A percentile compares a stretch with the other conserved stretches of the same genome.
Evolutionary conservation across 2,888 invertebrate genomes (phyloP).

Genomic region (Buathra laborator): DNA sequence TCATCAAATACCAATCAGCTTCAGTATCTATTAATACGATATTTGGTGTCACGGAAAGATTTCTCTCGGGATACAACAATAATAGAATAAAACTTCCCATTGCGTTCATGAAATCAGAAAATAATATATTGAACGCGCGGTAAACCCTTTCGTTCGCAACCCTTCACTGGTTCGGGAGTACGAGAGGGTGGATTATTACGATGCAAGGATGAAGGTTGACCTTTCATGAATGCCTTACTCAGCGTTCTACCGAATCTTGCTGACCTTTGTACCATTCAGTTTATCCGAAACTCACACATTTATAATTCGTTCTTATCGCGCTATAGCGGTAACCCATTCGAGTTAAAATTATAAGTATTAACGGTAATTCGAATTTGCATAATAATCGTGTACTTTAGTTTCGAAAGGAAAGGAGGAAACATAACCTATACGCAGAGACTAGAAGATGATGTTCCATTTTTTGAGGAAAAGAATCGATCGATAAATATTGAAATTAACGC

Average conservation of each 20-base stretch:
- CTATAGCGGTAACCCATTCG: not conserved
- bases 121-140: slow-evolving; percentile 6
- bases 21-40: not conserved
- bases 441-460: too few species aligned
- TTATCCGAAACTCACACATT: not conserved
- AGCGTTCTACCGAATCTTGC: slow-evolving; percentile 28
- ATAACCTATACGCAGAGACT: too few species aligned
- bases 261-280: slow-evolving; percentile 17
- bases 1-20: not conserved
- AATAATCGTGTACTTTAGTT: too few species aligned
- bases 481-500: not conserved
- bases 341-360: not conserved
- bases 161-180: not conserved
- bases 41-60: not conserved
- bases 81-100: not conserved
- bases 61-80: not conserved
- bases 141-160: not conserved
- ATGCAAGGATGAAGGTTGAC: not conserved
- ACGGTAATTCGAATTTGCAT: not conserved
- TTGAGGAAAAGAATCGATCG: too few species aligned
- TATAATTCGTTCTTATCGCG: slow-evolving; percentile 18
- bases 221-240: slow-evolving; percentile 21
- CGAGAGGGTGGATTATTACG: slow-evolving; percentile 5
- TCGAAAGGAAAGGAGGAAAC: too few species aligned
- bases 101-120: not conserved